phyloP scores from a whole-genome alignment of 2,888 invertebrate genomes.

The Acanthosepion lycidas region DNA sequence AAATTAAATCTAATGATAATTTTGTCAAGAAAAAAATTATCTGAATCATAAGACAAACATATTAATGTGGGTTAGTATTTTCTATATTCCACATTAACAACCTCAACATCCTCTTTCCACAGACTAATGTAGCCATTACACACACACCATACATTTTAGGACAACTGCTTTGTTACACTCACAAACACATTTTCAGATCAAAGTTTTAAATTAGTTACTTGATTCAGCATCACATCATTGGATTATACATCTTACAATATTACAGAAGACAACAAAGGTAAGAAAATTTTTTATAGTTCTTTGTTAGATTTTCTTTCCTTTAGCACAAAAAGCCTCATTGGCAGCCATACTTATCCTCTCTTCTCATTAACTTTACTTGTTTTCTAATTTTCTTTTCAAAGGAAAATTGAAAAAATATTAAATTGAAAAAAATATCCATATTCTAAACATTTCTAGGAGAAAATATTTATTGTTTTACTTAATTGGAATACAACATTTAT shows the following conservation, averaged over 20 bases:
- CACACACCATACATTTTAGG: not conserved
- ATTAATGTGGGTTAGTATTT: not conserved
- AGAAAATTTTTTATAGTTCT: not conserved
- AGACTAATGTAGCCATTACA: not conserved
- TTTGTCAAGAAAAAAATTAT: not conserved
- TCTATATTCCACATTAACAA: not conserved
- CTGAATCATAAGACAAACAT: not conserved
- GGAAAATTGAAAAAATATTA: not conserved
- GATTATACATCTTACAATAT: not conserved
- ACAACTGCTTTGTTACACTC: not conserved
- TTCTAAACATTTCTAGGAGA: not conserved
- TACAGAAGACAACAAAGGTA: not conserved
- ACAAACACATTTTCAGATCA: not conserved
- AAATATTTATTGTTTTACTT: not conserved
- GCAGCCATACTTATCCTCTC: not conserved
- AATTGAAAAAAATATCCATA: not conserved
- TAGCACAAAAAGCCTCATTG: not conserved
- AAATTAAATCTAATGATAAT: not conserved
- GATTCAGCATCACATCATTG: not conserved
- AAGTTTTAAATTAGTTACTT: not conserved
- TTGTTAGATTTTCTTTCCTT: not conserved
- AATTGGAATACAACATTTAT: no score
- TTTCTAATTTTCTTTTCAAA: no score
- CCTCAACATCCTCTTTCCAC: not conserved
- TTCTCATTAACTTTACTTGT: not conserved